Base-by-base conservation (phyloP, 2,113 vertebrate species). In the Leptocoma aspasia region DNA sequence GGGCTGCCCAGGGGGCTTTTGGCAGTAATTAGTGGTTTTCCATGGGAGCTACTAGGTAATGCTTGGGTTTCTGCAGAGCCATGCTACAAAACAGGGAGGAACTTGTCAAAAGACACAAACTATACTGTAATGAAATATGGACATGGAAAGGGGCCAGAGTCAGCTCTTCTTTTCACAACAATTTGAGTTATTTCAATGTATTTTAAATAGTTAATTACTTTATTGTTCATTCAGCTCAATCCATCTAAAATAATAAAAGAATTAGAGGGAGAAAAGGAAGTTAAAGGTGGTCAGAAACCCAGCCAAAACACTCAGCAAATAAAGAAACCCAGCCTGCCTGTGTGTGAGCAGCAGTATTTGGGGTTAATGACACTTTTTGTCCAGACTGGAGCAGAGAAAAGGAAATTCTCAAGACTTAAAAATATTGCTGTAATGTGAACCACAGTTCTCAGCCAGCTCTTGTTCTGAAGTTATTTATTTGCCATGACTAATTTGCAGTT, bases 381-480 rank as follows among this genome's bases (percentile, higher is more conserved):
- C 24, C 66, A 76, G 47, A 66, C 5, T 63, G 66, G 6, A 82
- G 24, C 7, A 5, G 30, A 82, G 61, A 35, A 90, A 88, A 94
- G 71, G 82, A 92, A 88, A 64, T 85, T 54, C 68, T 82, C 56
- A 63, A 64, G 82, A 56, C 70, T 66, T 45, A 31, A 60, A 87
- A 87, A 76, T 82, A 80, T 72, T 72, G 71, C 66, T 72, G 61
- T 56, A 79, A 50, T 1, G 13, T 7, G 23, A 87, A 26, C 13
- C 8, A 1, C 28, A 70, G 76, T 39, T 66, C 64, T 59, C 68
- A 75, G 61, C 50, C 52, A 82, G 69, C 65, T 22, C 54, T 41
- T 87, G 75, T 82, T 85, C 41, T 87, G 44, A 6, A 89, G 80
- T 72, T 61, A 69, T 77, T 92, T 95, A 86, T 89, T 70, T 86